Base-by-base conservation (phyloP, 2,113 vertebrate genomes). In the Actenoides hombroni region DNA sequence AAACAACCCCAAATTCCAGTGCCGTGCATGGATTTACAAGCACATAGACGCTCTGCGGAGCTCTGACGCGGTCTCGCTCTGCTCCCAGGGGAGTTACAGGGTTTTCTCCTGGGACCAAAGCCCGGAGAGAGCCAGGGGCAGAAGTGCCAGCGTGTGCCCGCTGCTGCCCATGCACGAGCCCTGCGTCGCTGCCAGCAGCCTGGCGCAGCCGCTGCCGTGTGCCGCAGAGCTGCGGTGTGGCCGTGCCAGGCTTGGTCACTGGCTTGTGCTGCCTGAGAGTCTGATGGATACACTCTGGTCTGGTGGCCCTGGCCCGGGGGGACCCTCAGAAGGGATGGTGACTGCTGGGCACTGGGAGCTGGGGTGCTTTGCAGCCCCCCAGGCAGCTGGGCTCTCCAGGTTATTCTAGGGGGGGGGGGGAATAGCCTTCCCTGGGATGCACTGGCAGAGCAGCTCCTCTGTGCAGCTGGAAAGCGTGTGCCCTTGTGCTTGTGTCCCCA, bases 11-110 rank as follows among this genome's bases (percentile, higher is more conserved):
- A 11, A 11, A 23, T 59, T 75, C 44, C 60, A 15, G 40, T 44
- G 65, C 65, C 1, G 0, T 21, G 53, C 0, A 0, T 7, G 48
- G 46, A 46, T 67, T 82, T 56, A 8, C 9, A 20, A 64, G 69
- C 57, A 56, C 2, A 1, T 3, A 5, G 33, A 18, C 0, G 29
- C 63, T 57, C 67, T 24, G 56, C 3, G 1, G 81, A 75, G 23
- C 21, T 88, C 70, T 85, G 48, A 8, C 1, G 3, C 57, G 24
- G 59, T 25, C 56, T 93, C 11, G 3, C 65, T 83, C 37, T 19
- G 18, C 37, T 81, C n/a, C n/a, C 21, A 9, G 44, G 12, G 16
- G 26, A 29, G 12, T 44, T 29, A 16, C 0, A 1, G 16, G 24
- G 6, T 49, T 77, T 76, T 23, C 59, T 92, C 15, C 56, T 6